Percentiles rank a stretch among this genome's conserved stretches.
These are phyloP conservation scores for Mastigias papua DNA, from an alignment of 30 jellyfish, hydroid and myxozoan genomes.

Conservation along the genomic window DNA sequence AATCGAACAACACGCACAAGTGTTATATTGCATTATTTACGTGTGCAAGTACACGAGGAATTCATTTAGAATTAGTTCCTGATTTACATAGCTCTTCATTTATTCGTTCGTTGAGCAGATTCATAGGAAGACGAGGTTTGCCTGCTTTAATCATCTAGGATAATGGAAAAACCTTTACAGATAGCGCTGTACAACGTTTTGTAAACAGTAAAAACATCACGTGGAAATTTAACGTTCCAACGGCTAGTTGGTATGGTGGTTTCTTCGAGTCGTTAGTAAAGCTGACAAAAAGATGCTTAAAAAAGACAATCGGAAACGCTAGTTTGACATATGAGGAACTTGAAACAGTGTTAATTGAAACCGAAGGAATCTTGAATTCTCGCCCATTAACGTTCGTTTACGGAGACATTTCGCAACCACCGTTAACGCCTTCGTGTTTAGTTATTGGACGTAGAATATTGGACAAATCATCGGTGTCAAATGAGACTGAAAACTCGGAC, in stretches of 20 bases:
- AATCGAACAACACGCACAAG: neutral
- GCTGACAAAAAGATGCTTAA: neutral
- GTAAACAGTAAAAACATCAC: neutral
- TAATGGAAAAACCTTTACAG: neutral
- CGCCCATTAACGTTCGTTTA: neutral
- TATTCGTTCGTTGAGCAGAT: neutral
- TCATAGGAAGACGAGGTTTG: neutral
- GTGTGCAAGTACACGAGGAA: constrained; percentile 32
- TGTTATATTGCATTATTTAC: constrained; percentile 37
- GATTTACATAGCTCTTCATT: constrained; percentile 17
- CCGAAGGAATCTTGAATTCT: neutral
- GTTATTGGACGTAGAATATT: neutral
- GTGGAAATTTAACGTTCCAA: neutral
- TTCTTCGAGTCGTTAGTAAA: neutral
- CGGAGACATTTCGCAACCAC: neutral
- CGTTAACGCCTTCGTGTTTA: constrained; percentile 14
- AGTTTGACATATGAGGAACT: neutral
- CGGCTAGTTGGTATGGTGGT: neutral
- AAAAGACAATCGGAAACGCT: neutral
- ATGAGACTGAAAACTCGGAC: neutral
- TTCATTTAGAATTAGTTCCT: constrained; percentile 28
- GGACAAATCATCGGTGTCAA: neutral
- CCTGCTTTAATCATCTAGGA: neutral
- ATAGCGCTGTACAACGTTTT: neutral
- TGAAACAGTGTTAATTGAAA: neutral